A percentile compares a stretch with the other conserved stretches of the same genome.
phyloP scores from a whole-genome alignment of 2,113 vertebrate genomes.

The Gadus macrocephalus region DNA sequence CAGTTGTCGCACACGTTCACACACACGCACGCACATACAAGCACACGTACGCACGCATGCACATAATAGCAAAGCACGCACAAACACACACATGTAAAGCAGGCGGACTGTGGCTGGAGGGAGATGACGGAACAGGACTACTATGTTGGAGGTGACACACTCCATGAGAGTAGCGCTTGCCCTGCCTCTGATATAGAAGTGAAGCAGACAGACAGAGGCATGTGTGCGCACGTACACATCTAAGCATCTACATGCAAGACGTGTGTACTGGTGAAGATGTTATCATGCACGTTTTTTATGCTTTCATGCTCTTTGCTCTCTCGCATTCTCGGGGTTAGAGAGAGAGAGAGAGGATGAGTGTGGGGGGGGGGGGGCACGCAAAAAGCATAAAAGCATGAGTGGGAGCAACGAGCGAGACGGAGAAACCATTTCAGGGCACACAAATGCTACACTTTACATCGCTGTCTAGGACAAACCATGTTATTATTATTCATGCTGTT shows the following conservation, averaged over 20 bases:
- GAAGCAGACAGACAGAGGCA: slow-evolving; percentile 54
- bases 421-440: too few species aligned
- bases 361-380: slow-evolving; percentile 28
- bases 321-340: neutral
- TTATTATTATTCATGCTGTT: neutral
- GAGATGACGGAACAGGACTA: too few species aligned
- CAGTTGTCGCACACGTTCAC: slow-evolving; percentile 10
- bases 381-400: too few species aligned
- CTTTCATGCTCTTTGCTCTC: too few species aligned
- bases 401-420: too few species aligned
- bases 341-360: slow-evolving; percentile 12
- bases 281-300: too few species aligned
- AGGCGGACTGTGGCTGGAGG: too few species aligned
- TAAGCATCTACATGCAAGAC: neutral
- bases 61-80: neutral
- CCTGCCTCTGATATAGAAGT: slow-evolving; percentile 38
- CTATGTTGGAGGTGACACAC: neutral
- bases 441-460: too few species aligned
- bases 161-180: neutral
- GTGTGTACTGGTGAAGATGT: neutral
- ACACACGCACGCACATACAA: slow-evolving; percentile 18
- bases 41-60: slow-evolving; percentile 2
- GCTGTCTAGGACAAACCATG: neutral
- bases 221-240: neutral
- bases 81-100: neutral